A percentile compares a stretch with the other conserved stretches of the same genome.
phyloP scores from a whole-genome alignment of 2,888 invertebrate species.

The Hydropsyche betteni region DNA sequence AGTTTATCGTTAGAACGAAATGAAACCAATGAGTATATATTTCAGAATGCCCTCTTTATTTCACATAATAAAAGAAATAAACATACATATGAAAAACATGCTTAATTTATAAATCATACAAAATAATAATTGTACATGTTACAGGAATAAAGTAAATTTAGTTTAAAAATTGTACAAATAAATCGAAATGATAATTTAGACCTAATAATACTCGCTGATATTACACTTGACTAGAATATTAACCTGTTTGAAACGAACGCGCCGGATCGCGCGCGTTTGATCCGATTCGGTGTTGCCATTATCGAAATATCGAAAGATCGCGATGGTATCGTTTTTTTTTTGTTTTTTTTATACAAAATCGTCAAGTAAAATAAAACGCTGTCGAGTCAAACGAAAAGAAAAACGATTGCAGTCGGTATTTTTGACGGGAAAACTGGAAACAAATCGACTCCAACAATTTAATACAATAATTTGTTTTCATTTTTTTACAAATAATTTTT shows the following conservation, averaged over 20 bases:
- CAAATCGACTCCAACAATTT: slow-evolving; percentile 48
- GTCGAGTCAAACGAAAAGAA: not conserved
- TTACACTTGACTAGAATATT: slow-evolving; percentile 29
- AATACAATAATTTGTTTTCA: slow-evolving; percentile 47
- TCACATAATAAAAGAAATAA: slow-evolving; percentile 49
- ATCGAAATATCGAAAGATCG: slow-evolving; percentile 11
- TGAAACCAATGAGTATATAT: slow-evolving; percentile 7
- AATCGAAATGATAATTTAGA: not conserved
- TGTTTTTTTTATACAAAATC: not conserved
- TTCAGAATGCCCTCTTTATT: slow-evolving; percentile 52
- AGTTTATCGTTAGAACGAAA: slow-evolving; percentile 21
- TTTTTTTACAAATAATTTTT: slow-evolving; percentile 48
- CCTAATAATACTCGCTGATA: slow-evolving; percentile 25
- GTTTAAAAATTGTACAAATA: slow-evolving; percentile 26
- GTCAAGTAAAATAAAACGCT: not conserved
- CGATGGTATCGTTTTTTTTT: not conserved
- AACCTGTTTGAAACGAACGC: not conserved
- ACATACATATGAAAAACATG: slow-evolving; percentile 24
- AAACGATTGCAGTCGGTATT: not conserved
- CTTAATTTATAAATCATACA: slow-evolving; percentile 12
- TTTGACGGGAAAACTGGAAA: slow-evolving; percentile 5
- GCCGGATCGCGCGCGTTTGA: not conserved
- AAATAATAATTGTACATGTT: slow-evolving; percentile 15
- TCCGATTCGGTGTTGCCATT: slow-evolving; percentile 14
- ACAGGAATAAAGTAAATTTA: slow-evolving; percentile 12